These are phyloP conservation scores for Oceanodroma tethys DNA, from an alignment of 2,113 vertebrate species.

Conservation along the genomic window DNA sequence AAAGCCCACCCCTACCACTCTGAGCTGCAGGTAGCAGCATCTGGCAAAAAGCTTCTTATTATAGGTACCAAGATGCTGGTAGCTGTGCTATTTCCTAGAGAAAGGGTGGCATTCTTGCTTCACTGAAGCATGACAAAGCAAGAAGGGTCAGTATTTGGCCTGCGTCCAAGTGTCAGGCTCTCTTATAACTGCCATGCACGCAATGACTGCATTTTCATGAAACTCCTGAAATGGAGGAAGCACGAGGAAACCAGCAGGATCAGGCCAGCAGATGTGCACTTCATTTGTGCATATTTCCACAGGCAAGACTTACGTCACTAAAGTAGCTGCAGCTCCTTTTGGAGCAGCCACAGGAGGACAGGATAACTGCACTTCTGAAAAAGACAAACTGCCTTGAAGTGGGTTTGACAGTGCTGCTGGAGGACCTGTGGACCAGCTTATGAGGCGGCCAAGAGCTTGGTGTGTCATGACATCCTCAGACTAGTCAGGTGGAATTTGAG, in stretches of 20 bases:
- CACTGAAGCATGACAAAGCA: constrained; percentile 31
- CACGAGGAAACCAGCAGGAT: not conserved
- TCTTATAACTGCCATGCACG: not conserved
- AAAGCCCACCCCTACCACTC: not conserved
- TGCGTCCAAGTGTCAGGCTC: not conserved
- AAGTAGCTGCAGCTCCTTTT: not conserved
- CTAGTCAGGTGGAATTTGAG: not conserved
- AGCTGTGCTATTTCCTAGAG: not conserved
- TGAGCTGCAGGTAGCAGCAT: not conserved
- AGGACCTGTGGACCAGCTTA: not conserved
- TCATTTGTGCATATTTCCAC: not conserved
- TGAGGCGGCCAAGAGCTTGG: not conserved
- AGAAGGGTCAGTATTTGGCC: not conserved
- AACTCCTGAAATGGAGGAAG: not conserved
- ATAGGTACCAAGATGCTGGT: not conserved
- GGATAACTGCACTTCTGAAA: not conserved
- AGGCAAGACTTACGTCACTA: not conserved
- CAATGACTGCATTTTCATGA: not conserved
- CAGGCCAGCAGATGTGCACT: not conserved
- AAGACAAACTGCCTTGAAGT: not conserved
- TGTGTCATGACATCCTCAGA: not conserved
- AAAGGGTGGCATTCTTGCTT: constrained; percentile 17
- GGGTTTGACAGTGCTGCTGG: not conserved
- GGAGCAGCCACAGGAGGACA: not conserved
- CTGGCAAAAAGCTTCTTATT: not conserved